A percentile compares a stretch with the other conserved stretches of the same genome.
These are phyloP conservation scores for Pseudorhombus dupliciocellatus DNA, from an alignment of 2,113 vertebrate genomes.

Conservation along the genomic window DNA sequence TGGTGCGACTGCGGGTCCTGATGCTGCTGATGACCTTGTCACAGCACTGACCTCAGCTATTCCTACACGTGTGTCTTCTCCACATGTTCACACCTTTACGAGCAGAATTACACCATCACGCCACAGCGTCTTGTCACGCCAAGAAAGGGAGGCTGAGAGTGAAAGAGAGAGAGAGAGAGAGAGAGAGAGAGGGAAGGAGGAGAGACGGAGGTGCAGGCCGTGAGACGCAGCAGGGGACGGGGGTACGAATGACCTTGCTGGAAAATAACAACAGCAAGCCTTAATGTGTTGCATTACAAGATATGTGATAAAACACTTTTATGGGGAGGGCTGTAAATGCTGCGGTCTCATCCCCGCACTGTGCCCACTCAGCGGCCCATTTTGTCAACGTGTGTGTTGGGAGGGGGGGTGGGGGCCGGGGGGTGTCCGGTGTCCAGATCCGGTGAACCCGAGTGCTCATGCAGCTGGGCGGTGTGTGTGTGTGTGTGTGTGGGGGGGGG, in stretches of 20 bases:
- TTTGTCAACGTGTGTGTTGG: slow-evolving; percentile 30
- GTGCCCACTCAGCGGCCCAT: slow-evolving; percentile 68
- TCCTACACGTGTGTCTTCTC: slow-evolving; percentile 45
- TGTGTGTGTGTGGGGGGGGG: not conserved
- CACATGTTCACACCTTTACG: slow-evolving; percentile 50
- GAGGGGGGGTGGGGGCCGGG: slow-evolving; percentile 9
- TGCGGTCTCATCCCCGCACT: slow-evolving; percentile 56
- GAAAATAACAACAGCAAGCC: slow-evolving; percentile 81
- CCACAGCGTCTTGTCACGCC: slow-evolving; percentile 5
- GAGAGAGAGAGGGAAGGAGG: slow-evolving; percentile 12
- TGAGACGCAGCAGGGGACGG: slow-evolving; percentile 14
- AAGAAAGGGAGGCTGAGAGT: slow-evolving; percentile 11
- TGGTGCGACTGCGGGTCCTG: slow-evolving; percentile 14
- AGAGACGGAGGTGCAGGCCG: not conserved
- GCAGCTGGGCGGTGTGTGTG: no score
- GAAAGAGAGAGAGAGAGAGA: slow-evolving; percentile 16
- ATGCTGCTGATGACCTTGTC: slow-evolving; percentile 47
- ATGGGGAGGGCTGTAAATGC: slow-evolving; percentile 79
- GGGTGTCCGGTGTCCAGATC: slow-evolving; percentile 49
- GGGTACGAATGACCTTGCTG: slow-evolving; percentile 80
- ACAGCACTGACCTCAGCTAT: slow-evolving; percentile 21
- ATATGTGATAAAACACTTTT: slow-evolving; percentile 85
- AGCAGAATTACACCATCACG: slow-evolving; percentile 47
- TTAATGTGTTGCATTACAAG: slow-evolving; percentile 85
- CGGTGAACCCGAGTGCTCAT: slow-evolving; percentile 21